Conservation (phyloP, 2,797 vertebrate species). For the Eulemur coronatus region DNA sequence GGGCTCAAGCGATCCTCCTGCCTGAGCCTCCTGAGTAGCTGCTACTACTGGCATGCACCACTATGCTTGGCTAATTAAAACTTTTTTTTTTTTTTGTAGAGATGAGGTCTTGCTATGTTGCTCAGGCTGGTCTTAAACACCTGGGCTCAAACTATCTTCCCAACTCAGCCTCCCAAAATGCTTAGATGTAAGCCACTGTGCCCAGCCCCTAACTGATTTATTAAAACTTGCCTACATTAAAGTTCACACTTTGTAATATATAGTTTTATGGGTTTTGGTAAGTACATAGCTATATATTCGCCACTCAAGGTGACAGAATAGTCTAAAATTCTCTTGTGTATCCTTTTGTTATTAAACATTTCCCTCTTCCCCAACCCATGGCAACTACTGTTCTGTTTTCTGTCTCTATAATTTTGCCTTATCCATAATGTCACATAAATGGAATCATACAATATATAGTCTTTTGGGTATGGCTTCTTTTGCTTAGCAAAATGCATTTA, state of each 20-base stretch:
- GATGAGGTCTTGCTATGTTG: not conserved
- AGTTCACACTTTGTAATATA: not conserved
- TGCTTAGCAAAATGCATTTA: not conserved
- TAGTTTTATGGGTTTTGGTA: not conserved
- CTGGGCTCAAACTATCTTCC: not conserved
- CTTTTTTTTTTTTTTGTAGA: not conserved
- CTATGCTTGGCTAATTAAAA: not conserved
- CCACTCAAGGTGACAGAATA: not conserved
- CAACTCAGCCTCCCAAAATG: not conserved
- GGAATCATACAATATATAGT: not conserved
- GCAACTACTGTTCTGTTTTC: not conserved
- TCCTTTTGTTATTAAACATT: not conserved
- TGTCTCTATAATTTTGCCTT: not conserved
- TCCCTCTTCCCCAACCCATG: not conserved
- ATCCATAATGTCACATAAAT: not conserved
- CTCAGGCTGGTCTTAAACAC: not conserved
- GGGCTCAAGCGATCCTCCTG: not conserved
- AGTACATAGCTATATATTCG: not conserved
- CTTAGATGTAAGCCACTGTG: not conserved
- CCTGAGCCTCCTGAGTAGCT: not conserved
- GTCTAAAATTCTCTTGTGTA: not conserved
- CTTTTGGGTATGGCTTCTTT: not conserved
- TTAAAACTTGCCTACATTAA: not conserved
- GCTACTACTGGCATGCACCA: not conserved
- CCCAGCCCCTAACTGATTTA: not conserved